Base-by-base conservation (phyloP, 1,140 invertebrate genomes). In the Drosophila pallidifrons region DNA sequence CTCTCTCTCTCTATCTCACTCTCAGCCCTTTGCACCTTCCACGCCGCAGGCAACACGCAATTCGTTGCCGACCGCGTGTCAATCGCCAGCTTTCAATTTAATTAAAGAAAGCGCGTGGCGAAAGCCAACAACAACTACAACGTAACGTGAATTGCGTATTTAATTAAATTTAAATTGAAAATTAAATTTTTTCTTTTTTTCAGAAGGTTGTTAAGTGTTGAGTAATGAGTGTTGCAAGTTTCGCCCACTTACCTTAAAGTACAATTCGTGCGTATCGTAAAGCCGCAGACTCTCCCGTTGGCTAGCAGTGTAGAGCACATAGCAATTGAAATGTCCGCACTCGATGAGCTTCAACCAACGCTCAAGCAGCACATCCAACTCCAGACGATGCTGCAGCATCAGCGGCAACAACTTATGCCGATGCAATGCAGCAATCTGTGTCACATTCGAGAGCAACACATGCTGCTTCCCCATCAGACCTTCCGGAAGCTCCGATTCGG, bases 201-300 rank as follows among this genome's bases (percentile, higher is more conserved):
- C 32, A n/a, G 35, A 15, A 41, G n/a, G 30, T 38, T 52, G 10
- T 15, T 5, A 32, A 11, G 28, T 49, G 51, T 28, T 35, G 4
- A 32, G 30, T 10, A n/a, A 28, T n/a, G 51, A 20, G 20, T 25
- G 20, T 25, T 25, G 11, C 28, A 5, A 30, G 52, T 11, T 55
- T 6, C 25, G 6, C 1, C 15, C 46, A 30, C 59, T 60, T 58
- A 71, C 72, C 76, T 75, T 79, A 51, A 79, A 76, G 52, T 67
- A 72, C 0, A 54, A 1, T 46, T 66, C 63, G 38, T 75, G 35
- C 1, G 15, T 7, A 8, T 64, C 8, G 41, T 67, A 79, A 8
- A 76, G 49, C 0, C 35, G 20, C 10, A 52, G 15, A 38, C 73
- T 76, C 1, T 58, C 51, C 0, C 77, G 43, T 46, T 79, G 73